phyloP scores from a whole-genome alignment of 2,113 vertebrate genomes.

The Taurulus bubalis region DNA sequence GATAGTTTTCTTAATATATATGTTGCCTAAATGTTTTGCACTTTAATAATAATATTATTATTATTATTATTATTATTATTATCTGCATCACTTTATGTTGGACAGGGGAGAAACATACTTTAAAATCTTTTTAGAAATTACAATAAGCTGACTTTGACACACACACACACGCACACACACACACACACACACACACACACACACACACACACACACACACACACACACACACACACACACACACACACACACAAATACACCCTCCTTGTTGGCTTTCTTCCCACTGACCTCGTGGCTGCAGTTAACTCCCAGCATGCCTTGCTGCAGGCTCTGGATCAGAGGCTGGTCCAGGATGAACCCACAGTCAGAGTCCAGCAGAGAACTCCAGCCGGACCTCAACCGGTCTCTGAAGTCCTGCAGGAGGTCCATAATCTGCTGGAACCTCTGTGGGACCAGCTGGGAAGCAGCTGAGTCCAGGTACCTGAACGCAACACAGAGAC shows the following conservation, averaged over 20 bases:
- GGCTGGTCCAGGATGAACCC: constrained; percentile 83
- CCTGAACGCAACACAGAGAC: constrained; percentile 31
- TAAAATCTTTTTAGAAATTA: too few species aligned
- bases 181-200: too few species aligned
- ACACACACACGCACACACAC: too few species aligned
- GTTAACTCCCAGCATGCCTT: constrained; percentile 76
- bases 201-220: background rate
- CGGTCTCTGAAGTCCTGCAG: constrained; percentile 39
- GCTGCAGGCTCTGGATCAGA: constrained; percentile 70
- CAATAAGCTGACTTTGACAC: too few species aligned
- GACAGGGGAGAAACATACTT: too few species aligned
- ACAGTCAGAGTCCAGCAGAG: constrained; percentile 71
- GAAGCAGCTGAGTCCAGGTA: constrained; percentile 70
- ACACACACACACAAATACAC: background rate
- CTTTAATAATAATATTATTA: too few species aligned
- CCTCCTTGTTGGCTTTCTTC: background rate
- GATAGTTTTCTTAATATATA: too few species aligned
- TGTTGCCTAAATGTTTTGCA: too few species aligned
- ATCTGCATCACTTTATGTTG: too few species aligned
- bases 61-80: too few species aligned
- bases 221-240: background rate
- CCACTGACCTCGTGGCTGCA: constrained; percentile 34
- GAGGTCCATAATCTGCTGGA: constrained; percentile 77
- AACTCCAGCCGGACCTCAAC: constrained; percentile 74
- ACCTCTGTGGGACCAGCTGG: constrained; percentile 69